phyloP scores from a whole-genome alignment of 2,797 vertebrate species.

The Perodicticus potto region DNA sequence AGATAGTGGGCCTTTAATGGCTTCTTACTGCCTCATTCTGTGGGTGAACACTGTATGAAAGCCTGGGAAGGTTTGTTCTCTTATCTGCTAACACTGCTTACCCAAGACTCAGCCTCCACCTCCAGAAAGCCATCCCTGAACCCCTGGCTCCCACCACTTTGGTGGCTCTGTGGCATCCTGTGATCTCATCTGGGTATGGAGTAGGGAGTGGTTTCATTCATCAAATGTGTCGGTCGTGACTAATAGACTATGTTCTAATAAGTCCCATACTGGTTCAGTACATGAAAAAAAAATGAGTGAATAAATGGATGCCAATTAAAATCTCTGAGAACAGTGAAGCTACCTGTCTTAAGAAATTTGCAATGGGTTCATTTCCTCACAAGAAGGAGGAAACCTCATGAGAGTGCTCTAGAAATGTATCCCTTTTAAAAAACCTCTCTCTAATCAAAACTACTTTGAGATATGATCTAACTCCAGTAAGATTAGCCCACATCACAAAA shows the following conservation, averaged over 20 bases:
- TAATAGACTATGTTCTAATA: background rate
- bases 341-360: constrained; percentile 4
- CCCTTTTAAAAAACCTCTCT: background rate
- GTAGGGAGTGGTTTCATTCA: background rate
- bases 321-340: background rate
- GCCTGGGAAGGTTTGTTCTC: background rate
- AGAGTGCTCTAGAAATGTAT: background rate
- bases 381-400: background rate
- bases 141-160: background rate
- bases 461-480: too few species aligned
- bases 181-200: background rate
- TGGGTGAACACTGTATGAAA: background rate
- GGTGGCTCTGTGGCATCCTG: background rate
- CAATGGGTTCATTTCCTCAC: background rate
- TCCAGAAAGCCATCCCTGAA: background rate
- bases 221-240: background rate
- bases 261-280: background rate
- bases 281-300: background rate
- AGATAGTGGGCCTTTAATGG: background rate
- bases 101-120: background rate
- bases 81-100: background rate
- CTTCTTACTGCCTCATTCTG: background rate
- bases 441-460: too few species aligned
- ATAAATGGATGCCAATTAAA: background rate
- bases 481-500: too few species aligned